phyloP scores from a whole-genome alignment of 2,797 vertebrate species.

The Ataeniobius toweri region DNA sequence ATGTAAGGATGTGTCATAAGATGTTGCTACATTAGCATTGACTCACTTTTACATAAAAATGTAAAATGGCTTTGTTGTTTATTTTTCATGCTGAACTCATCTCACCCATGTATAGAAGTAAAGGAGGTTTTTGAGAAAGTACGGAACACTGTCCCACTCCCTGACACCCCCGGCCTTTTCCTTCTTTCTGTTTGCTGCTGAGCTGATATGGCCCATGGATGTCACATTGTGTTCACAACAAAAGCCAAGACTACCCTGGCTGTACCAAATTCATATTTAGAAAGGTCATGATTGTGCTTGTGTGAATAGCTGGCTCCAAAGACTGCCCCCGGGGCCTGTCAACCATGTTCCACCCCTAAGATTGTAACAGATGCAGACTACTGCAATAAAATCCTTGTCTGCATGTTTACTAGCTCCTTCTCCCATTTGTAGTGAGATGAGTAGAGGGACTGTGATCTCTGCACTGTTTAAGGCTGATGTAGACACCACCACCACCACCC shows the following conservation, averaged over 20 bases:
- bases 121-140: conserved; percentile 39
- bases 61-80: neutral
- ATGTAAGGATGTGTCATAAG: neutral
- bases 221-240: conserved; percentile 64
- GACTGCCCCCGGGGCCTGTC: conserved; percentile 61
- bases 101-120: conserved; percentile 19
- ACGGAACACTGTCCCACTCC: conserved; percentile 38
- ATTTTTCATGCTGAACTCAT: neutral
- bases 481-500: conserved; percentile 35
- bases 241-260: conserved; percentile 57
- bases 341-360: conserved; percentile 59
- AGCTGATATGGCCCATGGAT: conserved; percentile 27
- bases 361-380: conserved; percentile 56
- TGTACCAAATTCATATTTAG: conserved; percentile 64
- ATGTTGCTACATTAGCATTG: no score
- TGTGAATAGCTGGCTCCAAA: conserved; percentile 63
- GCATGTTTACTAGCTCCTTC: conserved; percentile 25
- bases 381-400: conserved; percentile 59
- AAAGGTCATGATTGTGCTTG: conserved; percentile 67
- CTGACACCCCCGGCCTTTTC: conserved; percentile 40
- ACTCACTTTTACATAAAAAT: no score
- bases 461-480: conserved; percentile 44
- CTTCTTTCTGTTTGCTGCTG: conserved; percentile 43
- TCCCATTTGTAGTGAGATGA: conserved; percentile 35
- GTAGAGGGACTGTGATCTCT: conserved; percentile 41